Evolutionary conservation across 2,797 vertebrate genomes (phyloP).

Genomic region (Ambastaia sidthimunki): DNA sequence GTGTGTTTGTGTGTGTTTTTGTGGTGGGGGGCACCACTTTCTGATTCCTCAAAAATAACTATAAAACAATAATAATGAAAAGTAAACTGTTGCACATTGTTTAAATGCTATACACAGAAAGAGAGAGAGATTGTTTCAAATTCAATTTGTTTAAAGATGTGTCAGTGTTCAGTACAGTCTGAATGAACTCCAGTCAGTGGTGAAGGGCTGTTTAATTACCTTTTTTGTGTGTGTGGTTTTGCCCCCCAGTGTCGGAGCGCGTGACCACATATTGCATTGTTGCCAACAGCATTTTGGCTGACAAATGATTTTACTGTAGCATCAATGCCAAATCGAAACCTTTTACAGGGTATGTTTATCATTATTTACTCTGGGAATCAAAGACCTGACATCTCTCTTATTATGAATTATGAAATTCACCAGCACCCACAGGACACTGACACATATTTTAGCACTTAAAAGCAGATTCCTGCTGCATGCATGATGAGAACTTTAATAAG

Average conservation of each 20-base stretch:
- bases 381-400: conserved; percentile 25
- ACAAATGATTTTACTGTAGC: conserved; percentile 4
- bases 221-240: not conserved
- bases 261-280: not conserved
- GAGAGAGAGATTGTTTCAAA: too few relatives aligned
- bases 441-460: not conserved
- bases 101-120: too few relatives aligned
- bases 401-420: conserved; percentile 1
- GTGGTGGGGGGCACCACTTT: too few relatives aligned
- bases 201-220: not conserved
- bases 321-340: conserved; percentile 11
- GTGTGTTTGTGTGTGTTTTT: too few relatives aligned
- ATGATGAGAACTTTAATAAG: conserved; percentile 24
- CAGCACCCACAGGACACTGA: not conserved
- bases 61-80: too few relatives aligned
- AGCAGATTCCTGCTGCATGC: not conserved
- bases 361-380: conserved; percentile 24
- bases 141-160: too few relatives aligned
- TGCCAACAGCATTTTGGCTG: conserved; percentile 2
- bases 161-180: not conserved
- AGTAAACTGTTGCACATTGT: too few relatives aligned
- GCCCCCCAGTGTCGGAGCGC: not conserved
- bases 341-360: conserved; percentile 17
- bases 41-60: too few relatives aligned
- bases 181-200: not conserved